A percentile compares a stretch with the other conserved stretches of the same genome.
Evolutionary conservation across 1,140 invertebrate genomes (phyloP).

Genomic region (Drosophila albomicans): DNA sequence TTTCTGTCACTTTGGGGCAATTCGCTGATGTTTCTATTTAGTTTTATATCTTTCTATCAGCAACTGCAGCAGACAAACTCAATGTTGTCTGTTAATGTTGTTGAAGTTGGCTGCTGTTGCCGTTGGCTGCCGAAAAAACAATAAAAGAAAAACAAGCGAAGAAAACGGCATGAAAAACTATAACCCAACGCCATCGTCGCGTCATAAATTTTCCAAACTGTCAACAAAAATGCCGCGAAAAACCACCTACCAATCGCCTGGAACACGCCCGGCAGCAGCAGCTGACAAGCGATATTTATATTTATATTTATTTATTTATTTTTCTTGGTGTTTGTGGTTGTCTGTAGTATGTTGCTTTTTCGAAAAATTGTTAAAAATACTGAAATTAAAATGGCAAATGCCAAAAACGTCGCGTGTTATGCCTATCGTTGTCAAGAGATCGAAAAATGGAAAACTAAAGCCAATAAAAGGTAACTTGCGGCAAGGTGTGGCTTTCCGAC

Average conservation of each 20-base stretch:
- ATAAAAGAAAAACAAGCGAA: neutral
- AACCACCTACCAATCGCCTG: conserved; percentile 40
- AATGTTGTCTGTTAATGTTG: conserved; percentile 13
- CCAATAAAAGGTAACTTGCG: conserved; percentile 69
- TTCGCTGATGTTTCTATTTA: conserved; percentile 71
- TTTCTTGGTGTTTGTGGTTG: neutral
- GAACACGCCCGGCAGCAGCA: conserved; percentile 63
- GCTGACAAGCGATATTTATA: conserved; percentile 74
- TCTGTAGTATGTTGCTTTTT: neutral
- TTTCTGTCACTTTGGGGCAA: conserved; percentile 61
- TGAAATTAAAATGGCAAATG: conserved; percentile 47
- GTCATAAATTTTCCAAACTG: conserved; percentile 78
- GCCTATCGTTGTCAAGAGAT: conserved; percentile 62
- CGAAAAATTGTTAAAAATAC: conserved; percentile 9
- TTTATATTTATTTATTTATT: conserved; percentile 14
- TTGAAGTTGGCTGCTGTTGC: conserved; percentile 22
- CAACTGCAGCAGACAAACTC: conserved; percentile 34
- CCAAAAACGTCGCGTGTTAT: conserved; percentile 75
- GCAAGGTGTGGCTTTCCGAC: conserved; percentile 65
- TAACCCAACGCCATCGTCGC: conserved; percentile 60
- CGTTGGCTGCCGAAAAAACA: conserved; percentile 7
- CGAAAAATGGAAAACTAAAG: conserved; percentile 43
- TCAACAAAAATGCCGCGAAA: conserved; percentile 58
- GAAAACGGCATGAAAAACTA: conserved; percentile 43
- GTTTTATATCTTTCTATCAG: conserved; percentile 57